These are phyloP conservation scores for Hemibagrus wyckioides DNA, from an alignment of 2,113 vertebrate species.

Conservation along the genomic window DNA sequence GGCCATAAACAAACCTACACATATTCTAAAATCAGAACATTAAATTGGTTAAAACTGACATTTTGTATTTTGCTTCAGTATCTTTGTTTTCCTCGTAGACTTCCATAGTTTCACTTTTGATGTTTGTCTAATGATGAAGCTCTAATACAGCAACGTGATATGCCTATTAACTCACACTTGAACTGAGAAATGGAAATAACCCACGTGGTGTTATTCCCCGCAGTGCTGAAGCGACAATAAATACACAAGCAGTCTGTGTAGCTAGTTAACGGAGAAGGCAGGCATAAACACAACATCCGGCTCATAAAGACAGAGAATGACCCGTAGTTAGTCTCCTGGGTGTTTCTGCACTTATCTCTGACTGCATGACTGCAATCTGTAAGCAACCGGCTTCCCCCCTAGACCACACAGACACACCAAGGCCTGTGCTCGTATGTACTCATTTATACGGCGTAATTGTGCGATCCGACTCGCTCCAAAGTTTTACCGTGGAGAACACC, in stretches of 20 bases:
- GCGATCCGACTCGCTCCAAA: background rate
- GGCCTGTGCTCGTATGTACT: background rate
- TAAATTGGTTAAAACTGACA: background rate
- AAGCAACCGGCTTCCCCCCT: slow-evolving; percentile 26
- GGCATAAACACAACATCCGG: slow-evolving; percentile 23
- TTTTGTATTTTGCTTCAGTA: too few species aligned
- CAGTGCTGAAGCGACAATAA: background rate
- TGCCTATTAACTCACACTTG: background rate
- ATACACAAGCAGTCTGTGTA: background rate
- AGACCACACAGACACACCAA: background rate
- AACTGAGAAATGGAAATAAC: background rate
- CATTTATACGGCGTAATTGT: background rate
- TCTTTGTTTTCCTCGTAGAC: background rate
- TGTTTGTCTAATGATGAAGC: background rate
- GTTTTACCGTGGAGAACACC: background rate
- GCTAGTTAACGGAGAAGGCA: background rate
- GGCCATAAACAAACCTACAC: too few species aligned
- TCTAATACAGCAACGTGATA: background rate
- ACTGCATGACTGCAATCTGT: slow-evolving; percentile 24
- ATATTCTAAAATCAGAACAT: background rate
- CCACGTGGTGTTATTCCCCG: background rate
- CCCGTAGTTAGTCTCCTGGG: slow-evolving; percentile 29
- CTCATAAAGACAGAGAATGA: slow-evolving; percentile 24
- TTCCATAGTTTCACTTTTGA: background rate
- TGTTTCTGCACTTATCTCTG: slow-evolving; percentile 29